phyloP scores from a whole-genome alignment of 2,797 vertebrate genomes.

The Moxostoma hubbsi region DNA sequence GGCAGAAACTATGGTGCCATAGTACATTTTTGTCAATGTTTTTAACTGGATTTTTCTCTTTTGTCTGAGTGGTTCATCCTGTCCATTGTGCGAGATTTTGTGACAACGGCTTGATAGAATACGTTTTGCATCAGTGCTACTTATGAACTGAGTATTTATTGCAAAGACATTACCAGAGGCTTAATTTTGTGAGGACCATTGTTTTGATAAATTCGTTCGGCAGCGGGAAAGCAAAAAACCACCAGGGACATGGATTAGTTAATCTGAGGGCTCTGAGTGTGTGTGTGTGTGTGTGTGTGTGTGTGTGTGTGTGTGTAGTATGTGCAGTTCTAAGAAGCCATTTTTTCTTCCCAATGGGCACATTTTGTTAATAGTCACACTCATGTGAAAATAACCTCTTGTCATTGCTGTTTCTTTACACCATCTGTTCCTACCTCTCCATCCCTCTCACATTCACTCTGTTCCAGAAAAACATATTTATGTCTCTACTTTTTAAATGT shows the following conservation, averaged over 20 bases:
- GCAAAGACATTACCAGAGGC: background rate
- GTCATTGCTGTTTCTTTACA: constrained; percentile 45
- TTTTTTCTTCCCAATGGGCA: constrained; percentile 33
- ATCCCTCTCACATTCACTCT: constrained; percentile 14
- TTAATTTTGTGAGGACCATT: constrained; percentile 21
- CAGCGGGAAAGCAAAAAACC: constrained; percentile 28
- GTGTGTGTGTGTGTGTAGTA: constrained; percentile 17
- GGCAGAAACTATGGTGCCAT: too few relatives aligned
- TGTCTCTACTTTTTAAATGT: constrained; percentile 16
- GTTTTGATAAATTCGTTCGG: constrained; percentile 19
- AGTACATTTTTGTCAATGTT: background rate
- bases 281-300: constrained; percentile 18
- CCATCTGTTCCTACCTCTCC: constrained; percentile 43
- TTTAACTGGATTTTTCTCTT: background rate
- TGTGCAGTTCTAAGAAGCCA: constrained; percentile 40
- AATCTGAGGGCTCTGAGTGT: constrained; percentile 20
- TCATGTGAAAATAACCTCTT: constrained; percentile 55
- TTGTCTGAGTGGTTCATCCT: background rate
- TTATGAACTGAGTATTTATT: background rate
- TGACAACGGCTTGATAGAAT: background rate
- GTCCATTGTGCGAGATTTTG: background rate
- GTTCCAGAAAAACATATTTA: constrained; percentile 26
- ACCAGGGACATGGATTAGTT: constrained; percentile 37
- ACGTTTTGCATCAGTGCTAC: constrained; percentile 1
- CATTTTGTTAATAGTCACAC: constrained; percentile 42